Percentiles rank a stretch among this genome's conserved stretches.
Evolutionary conservation across 2,113 vertebrate genomes (phyloP).

Genomic region (Sapajus apella): DNA sequence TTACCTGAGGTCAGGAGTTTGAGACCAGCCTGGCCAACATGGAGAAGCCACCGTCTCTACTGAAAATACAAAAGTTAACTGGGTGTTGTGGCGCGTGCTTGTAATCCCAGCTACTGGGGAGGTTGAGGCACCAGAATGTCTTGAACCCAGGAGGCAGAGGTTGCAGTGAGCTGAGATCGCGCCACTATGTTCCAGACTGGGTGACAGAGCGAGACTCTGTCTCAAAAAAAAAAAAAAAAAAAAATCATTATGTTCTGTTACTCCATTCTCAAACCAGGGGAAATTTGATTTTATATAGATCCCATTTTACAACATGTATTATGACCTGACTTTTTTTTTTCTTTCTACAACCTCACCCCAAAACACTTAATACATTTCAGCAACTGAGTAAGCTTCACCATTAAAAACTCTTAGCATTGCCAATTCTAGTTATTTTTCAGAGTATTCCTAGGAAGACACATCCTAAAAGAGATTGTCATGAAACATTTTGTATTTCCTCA

Average conservation of each 20-base stretch:
- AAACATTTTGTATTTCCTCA: not conserved
- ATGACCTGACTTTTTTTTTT: not conserved
- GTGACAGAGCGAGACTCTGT: no score
- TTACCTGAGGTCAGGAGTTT: no score
- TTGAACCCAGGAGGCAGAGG: no score
- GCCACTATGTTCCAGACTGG: no score
- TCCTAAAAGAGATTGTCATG: not conserved
- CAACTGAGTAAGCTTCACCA: not conserved
- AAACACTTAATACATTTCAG: not conserved
- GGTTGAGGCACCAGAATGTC: no score
- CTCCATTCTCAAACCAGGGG: not conserved
- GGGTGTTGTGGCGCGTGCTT: no score
- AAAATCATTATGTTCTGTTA: not conserved
- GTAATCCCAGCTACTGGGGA: no score
- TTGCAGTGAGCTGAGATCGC: no score
- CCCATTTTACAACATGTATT: not conserved
- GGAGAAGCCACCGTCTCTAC: no score
- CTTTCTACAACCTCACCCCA: not conserved
- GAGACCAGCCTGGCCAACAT: no score
- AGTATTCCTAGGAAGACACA: not conserved
- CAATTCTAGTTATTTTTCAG: not conserved
- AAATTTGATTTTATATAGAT: conserved; percentile 51
- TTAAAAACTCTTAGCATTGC: not conserved
- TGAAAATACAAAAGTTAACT: no score
- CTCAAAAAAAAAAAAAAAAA: no score